Percentiles rank a stretch among this genome's conserved stretches.
These are phyloP conservation scores for Orchesella cincta DNA, from an alignment of 1,140 invertebrate genomes.

Conservation along the genomic window DNA sequence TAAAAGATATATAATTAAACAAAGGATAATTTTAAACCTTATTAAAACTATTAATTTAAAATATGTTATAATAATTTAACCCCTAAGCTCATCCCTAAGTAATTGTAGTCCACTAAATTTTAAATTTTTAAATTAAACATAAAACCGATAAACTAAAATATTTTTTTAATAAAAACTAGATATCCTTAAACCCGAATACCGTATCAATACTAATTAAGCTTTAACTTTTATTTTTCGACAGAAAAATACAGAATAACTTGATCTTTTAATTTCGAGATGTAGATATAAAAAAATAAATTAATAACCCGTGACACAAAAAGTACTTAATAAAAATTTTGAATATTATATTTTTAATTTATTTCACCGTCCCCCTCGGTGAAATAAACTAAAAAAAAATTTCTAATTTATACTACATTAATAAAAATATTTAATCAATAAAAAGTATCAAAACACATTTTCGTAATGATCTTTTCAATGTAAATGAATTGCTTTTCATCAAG, in stretches of 20 bases:
- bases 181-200: constrained; percentile 64
- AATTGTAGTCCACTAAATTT: constrained; percentile 55
- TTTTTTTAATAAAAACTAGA: constrained; percentile 62
- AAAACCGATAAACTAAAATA: constrained; percentile 63
- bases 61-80: constrained; percentile 47
- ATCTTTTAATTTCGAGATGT: constrained; percentile 62
- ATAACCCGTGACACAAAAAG: constrained; percentile 14
- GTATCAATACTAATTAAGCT: constrained; percentile 65
- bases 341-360: constrained; percentile 7
- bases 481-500: constrained; percentile 27
- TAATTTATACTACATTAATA: neutral
- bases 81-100: constrained; percentile 53
- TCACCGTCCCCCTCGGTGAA: constrained; percentile 52
- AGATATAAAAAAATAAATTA: constrained; percentile 55
- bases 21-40: constrained; percentile 52
- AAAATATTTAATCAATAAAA: constrained; percentile 50
- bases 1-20: constrained; percentile 52
- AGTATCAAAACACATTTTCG: constrained; percentile 57
- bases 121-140: constrained; percentile 61
- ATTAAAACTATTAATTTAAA: constrained; percentile 34
- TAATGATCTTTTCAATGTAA: constrained; percentile 61
- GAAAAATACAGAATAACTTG: constrained; percentile 56
- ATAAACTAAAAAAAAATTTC: constrained; percentile 56
- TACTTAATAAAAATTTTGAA: neutral
- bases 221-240: constrained; percentile 61